Evolutionary conservation across 2,113 vertebrate genomes (phyloP), one percentile per base, ranked within the genome.

Genomic region (Labeo catla): DNA sequence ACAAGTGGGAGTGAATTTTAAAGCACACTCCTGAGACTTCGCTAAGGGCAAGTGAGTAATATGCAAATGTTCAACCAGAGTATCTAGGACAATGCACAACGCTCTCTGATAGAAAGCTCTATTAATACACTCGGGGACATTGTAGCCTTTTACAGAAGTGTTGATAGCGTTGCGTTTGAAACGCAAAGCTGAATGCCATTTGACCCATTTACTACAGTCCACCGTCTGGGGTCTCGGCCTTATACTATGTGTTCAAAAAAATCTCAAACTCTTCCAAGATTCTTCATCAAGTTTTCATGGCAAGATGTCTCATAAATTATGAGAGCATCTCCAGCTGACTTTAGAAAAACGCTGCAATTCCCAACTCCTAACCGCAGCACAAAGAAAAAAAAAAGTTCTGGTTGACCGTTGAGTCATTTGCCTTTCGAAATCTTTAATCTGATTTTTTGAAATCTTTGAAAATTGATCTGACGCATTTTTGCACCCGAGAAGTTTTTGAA

Each of bases 31-130:
- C 93, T 91, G 70, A 92, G 92, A 95, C 91, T 92, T 92, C 88
- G 92, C 93, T 94, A 91, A 94, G 93, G 94, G 93, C 93, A 88
- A 94, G 90, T 91, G 88, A 90, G 92, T 94, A 90, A 93, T 91
- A 94, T 94, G 93, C 91, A 93, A 94, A 95, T 93, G 49, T 90
- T 93, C 91, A 93, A 91, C 87, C 89, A 79, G 82, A 92, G 90
- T 85, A 93, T 93, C 92, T 93, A 91, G 93, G 93, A 95, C 92
- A 92, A 93, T 89, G 87, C 89, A 93, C 91, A 92, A 92, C 93
- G 88, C 92, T 92, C 91, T 92, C 92, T 91, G 89, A 94, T 92
- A 86, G 79, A 88, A 91, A 92, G 84, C 87, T 87, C 88, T 92
- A 92, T 93, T 95, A 93, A 93, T 93, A 93, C 87, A 91, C 91